Percentiles rank a stretch among this genome's conserved stretches.
Evolutionary conservation across 2,797 vertebrate genomes (phyloP).

Genomic region (Cephalopachus bancanus): DNA sequence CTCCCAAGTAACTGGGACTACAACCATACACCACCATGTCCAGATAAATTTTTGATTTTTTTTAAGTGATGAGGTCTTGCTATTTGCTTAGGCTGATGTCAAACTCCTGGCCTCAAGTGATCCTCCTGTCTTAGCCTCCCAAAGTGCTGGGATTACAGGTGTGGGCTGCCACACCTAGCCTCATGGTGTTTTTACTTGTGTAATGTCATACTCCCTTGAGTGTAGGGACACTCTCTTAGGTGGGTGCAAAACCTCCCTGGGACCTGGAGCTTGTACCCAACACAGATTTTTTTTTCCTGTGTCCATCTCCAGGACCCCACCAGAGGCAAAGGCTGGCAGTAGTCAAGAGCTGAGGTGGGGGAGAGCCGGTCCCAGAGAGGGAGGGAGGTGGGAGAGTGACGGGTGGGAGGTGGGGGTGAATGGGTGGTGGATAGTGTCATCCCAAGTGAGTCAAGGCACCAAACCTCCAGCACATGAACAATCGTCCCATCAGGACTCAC

Average conservation of each 20-base stretch:
- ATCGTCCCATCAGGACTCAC: neutral
- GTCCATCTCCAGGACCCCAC: neutral
- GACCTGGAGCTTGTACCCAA: neutral
- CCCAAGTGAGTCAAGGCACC: rapidly evolving
- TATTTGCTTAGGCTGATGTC: too few relatives aligned
- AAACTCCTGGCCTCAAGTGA: too few relatives aligned
- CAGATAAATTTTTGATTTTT: too few relatives aligned
- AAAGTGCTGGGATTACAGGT: too few relatives aligned
- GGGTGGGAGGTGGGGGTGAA: rapidly evolving
- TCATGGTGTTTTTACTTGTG: neutral
- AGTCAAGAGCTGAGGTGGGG: neutral
- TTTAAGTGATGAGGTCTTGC: too few relatives aligned
- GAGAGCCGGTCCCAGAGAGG: neutral
- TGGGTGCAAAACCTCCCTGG: neutral
- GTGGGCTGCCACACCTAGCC: too few relatives aligned
- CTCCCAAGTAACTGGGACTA: too few relatives aligned
- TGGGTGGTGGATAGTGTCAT: rapidly evolving
- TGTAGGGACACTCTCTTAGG: neutral
- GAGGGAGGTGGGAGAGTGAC: neutral
- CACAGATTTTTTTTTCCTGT: neutral
- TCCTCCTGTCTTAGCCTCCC: too few relatives aligned
- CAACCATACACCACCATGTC: too few relatives aligned
- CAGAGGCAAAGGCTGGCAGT: neutral
- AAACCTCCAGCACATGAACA: rapidly evolving
- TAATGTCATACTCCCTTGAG: neutral